Conservation (phyloP, 2,888 invertebrate species). For the Agrotis exclamationis region DNA sequence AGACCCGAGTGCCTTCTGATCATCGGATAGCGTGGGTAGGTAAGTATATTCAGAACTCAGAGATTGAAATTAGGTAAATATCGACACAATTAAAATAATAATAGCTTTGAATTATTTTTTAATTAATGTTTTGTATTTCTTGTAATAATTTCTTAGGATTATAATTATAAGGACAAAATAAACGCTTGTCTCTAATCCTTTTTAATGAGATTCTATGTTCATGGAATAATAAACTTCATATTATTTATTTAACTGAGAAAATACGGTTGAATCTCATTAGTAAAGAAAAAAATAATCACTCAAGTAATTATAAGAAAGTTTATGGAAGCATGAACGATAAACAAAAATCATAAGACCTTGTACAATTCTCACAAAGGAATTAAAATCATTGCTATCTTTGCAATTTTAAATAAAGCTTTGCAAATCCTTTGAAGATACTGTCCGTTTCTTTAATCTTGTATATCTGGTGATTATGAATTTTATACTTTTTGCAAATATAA, state of each 20-base stretch:
- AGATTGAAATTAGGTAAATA: neutral
- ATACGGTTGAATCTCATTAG: neutral
- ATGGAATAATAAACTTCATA: neutral
- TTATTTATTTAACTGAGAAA: neutral
- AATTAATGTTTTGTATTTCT: too few species aligned
- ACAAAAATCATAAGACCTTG: neutral
- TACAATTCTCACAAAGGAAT: conserved; percentile 1
- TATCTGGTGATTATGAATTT: neutral
- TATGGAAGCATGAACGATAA: neutral
- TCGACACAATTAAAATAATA: neutral
- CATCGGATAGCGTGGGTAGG: neutral
- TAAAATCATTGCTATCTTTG: neutral
- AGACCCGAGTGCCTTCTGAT: neutral
- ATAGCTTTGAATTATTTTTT: conserved; percentile 1
- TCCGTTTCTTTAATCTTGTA: neutral
- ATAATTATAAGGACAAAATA: neutral
- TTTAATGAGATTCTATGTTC: conserved; percentile 6
- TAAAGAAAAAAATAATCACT: conserved; percentile 1
- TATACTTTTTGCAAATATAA: too few species aligned
- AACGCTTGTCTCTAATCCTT: neutral
- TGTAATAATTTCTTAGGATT: too few species aligned
- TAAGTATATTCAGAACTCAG: neutral
- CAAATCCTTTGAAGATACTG: neutral
- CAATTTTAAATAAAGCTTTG: neutral
- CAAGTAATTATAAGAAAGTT: neutral